phyloP scores from a whole-genome alignment of 2,113 vertebrate genomes.

The Dicrurus megarhynchus region DNA sequence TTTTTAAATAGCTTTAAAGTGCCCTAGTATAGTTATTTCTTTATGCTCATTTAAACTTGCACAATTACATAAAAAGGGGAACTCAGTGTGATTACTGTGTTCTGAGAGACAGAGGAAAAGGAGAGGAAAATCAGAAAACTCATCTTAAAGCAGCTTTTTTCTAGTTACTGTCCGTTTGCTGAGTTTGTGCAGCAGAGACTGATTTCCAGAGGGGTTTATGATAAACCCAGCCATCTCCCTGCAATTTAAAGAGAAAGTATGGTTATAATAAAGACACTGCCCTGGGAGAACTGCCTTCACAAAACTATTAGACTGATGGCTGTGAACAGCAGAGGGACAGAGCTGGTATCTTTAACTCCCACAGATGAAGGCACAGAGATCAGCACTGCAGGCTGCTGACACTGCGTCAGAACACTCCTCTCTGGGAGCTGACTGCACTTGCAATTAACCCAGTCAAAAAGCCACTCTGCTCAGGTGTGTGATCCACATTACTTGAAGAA shows the following conservation, averaged over 20 bases:
- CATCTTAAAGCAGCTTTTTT: slow-evolving; percentile 41
- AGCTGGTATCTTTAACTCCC: background rate
- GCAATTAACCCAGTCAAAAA: background rate
- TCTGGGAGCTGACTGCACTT: background rate
- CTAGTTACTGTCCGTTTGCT: slow-evolving; percentile 60
- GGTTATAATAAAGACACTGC: background rate
- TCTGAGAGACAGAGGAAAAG: slow-evolving; percentile 55
- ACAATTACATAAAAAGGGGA: slow-evolving; percentile 66
- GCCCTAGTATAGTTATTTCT: slow-evolving; percentile 62
- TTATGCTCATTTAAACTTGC: slow-evolving; percentile 62
- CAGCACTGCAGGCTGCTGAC: background rate
- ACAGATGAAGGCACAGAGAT: background rate
- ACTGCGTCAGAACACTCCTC: rapidly evolving
- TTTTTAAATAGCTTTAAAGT: slow-evolving; percentile 53
- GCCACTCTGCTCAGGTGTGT: background rate
- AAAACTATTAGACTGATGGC: background rate
- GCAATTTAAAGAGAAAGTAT: slow-evolving; percentile 45
- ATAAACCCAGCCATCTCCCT: slow-evolving; percentile 96
- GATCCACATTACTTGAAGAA: background rate
- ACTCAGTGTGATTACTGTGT: slow-evolving; percentile 62
- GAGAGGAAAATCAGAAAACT: slow-evolving; percentile 47
- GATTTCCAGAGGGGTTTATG: slow-evolving; percentile 91
- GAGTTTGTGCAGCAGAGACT: slow-evolving; percentile 64
- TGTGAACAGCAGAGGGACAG: background rate
- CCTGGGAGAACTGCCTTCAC: background rate